Evolutionary conservation across 2,888 invertebrate genomes (phyloP).

Genomic region (Nomada lathburiana): DNA sequence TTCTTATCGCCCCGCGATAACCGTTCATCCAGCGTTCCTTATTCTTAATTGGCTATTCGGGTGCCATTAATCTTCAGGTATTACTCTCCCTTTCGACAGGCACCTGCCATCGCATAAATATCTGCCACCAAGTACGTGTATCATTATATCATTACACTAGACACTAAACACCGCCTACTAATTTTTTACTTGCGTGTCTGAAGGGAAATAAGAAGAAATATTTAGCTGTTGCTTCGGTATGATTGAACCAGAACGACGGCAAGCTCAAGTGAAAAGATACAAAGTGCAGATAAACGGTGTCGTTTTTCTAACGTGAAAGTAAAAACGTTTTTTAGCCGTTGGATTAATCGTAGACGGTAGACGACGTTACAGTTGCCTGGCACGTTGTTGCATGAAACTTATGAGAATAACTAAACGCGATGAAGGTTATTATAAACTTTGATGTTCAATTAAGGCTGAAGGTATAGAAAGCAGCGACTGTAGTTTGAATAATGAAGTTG

Average conservation of each 20-base stretch:
- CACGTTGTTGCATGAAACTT: conserved; percentile 19
- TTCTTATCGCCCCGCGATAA: conserved; percentile 71
- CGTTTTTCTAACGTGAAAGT: conserved; percentile 11
- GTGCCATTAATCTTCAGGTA: conserved; percentile 13
- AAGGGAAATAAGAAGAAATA: neutral
- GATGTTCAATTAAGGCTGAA: conserved; percentile 15
- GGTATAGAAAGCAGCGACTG: conserved; percentile 30
- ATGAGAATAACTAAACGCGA: conserved; percentile 9
- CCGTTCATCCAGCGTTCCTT: conserved; percentile 50
- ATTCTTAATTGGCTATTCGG: conserved; percentile 18
- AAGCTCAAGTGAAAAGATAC: conserved; percentile 2
- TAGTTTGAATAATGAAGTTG: neutral
- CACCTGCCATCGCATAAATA: neutral
- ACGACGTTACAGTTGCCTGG: conserved; percentile 23
- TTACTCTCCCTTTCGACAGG: conserved; percentile 33
- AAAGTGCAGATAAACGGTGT: neutral
- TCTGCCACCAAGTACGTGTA: neutral
- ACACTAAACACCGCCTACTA: neutral
- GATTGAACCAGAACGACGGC: neutral
- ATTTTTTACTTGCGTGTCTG: neutral
- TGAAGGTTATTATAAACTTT: conserved; percentile 14
- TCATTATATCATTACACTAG: neutral
- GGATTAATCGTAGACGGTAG: neutral
- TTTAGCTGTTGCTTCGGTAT: neutral
- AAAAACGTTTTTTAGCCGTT: conserved; percentile 2